Evolutionary conservation across 2,113 vertebrate genomes (phyloP).

Genomic region (Petroica traversi): DNA sequence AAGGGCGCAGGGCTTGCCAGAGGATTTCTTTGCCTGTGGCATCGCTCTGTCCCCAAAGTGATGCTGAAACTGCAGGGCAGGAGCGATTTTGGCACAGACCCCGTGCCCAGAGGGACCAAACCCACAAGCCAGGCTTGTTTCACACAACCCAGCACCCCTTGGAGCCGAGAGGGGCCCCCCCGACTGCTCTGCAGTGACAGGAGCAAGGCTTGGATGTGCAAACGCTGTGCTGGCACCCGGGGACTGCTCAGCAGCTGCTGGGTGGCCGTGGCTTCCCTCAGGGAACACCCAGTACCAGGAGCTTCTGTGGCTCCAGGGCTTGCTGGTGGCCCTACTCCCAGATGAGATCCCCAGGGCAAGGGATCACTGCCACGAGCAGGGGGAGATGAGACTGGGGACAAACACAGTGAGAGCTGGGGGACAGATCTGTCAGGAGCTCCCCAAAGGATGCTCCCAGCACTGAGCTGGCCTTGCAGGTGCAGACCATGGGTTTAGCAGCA

Average conservation of each 20-base stretch:
- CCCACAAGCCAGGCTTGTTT: neutral
- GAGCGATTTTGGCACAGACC: neutral
- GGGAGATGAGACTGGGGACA: neutral
- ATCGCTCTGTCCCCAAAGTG: neutral
- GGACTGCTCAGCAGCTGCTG: neutral
- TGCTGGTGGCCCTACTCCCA: accelerated
- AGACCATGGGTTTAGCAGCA: neutral
- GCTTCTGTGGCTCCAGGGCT: accelerated
- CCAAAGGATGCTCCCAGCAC: neutral
- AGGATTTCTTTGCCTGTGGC: neutral
- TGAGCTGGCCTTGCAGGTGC: accelerated
- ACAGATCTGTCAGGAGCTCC: neutral
- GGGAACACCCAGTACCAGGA: neutral
- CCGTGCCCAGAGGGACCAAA: neutral
- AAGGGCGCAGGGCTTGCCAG: neutral
- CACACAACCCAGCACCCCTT: neutral
- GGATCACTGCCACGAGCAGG: neutral
- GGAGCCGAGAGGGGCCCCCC: accelerated
- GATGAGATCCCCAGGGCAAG: neutral
- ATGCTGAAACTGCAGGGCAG: neutral
- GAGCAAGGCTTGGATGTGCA: neutral
- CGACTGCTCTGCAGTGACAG: accelerated
- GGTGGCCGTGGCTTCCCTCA: neutral
- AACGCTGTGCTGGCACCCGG: accelerated
- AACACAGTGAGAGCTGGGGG: accelerated